A percentile compares a stretch with the other conserved stretches of the same genome.
phyloP scores from a whole-genome alignment of 2,113 vertebrate genomes.

The Silurus glanis region DNA sequence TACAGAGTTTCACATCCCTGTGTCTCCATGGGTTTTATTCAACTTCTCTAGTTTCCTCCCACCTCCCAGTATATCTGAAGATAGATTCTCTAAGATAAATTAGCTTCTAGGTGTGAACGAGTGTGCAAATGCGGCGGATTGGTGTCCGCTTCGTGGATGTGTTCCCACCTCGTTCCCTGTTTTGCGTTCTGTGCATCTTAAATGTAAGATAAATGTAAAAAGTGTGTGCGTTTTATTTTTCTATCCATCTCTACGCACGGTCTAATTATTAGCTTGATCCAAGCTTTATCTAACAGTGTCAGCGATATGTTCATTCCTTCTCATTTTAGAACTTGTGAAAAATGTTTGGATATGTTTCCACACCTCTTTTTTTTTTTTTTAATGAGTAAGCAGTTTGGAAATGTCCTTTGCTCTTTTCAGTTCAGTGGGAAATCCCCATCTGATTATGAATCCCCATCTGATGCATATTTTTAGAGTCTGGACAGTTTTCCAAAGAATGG shows the following conservation, averaged over 20 bases:
- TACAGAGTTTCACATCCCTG: neutral
- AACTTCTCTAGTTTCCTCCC: neutral
- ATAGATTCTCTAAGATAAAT: neutral
- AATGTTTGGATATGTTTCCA: neutral
- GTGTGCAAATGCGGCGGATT: neutral
- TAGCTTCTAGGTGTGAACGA: neutral
- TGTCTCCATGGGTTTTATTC: neutral
- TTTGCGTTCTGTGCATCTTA: neutral
- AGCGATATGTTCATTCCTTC: neutral
- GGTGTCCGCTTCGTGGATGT: neutral
- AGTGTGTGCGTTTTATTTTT: neutral
- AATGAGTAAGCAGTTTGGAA: constrained; percentile 8
- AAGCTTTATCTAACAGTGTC: neutral
- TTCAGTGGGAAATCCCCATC: constrained; percentile 46
- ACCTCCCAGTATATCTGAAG: neutral
- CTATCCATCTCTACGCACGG: neutral
- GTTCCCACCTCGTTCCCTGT: neutral
- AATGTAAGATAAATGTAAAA: neutral
- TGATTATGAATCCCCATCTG: constrained; percentile 38
- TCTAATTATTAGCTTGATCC: neutral
- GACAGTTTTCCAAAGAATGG: neutral
- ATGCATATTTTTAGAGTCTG: constrained; percentile 9
- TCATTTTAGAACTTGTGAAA: constrained; percentile 13
- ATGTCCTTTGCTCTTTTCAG: neutral
- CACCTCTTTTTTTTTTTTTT: neutral